Evolutionary conservation across 1,140 invertebrate species (phyloP), one percentile per base, ranked within the genome.

Genomic region (Cyclina sinensis): DNA sequence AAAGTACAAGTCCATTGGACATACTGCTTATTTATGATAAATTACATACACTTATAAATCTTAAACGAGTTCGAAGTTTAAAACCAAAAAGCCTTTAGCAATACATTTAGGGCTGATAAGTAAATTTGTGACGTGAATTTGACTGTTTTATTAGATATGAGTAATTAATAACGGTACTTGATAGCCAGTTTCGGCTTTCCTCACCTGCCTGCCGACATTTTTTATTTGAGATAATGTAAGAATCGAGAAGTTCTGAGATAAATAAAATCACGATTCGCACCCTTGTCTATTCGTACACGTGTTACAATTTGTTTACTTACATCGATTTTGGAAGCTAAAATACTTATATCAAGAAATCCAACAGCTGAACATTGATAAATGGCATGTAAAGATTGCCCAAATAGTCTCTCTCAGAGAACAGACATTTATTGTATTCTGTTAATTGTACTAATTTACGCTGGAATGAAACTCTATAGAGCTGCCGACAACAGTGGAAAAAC

Each of bases 271-370:
- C 46, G 46, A 57, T 78, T 78, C 46, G 46, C 74, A 54, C 74
- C 48, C 35, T 54, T 35, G 46, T 78, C 27, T 78, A 32, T 78
- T 78, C 74, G 74, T 78, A 78, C 74, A 78, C 74, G 74, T 78
- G 74, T 78, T 78, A 24, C 24, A 78, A 78, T 78, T 78, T 78
- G 74, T 54, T 78, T 78, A 51, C 74, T 78, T 78, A 54, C 46
- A 74, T 39, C 14, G 21, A 78, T 78, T 35, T 51, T 51, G 46
- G 74, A 78, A 54, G 48, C 46, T 78, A 54, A 54, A 78, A 78
- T 57, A 54, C 74, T 78, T 54, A 54, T 78, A 78, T 78, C 74
- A 78, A 54, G 74, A 35, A 54, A 57, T 54, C 46, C 24, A 48
- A 54, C 74, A 78, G 74, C 48, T 78, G 48, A 78, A 54, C 46